Conservation (phyloP, 2,797 vertebrate species). For the Megalops cyprinoides region DNA sequence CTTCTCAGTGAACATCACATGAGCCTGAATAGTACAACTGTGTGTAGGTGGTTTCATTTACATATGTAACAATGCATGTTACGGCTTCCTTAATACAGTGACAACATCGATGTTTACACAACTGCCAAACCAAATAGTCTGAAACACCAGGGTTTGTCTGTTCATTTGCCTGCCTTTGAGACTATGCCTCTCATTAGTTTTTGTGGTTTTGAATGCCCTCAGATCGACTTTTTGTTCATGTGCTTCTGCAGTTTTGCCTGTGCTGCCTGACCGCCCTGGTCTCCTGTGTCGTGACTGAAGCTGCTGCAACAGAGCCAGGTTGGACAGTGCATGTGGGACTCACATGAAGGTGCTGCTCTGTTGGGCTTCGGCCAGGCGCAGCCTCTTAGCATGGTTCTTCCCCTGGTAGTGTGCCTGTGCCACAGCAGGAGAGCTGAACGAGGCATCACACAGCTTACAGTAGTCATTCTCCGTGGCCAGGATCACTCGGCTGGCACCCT, state of each 20-base stretch:
- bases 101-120: too few relatives aligned
- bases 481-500: slow-evolving; percentile 89
- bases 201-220: not conserved
- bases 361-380: slow-evolving; percentile 91
- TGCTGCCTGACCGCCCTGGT: not conserved
- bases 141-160: too few relatives aligned
- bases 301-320: not conserved
- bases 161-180: too few relatives aligned
- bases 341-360: slow-evolving; percentile 83
- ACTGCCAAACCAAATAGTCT: too few relatives aligned
- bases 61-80: too few relatives aligned
- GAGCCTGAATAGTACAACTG: too few relatives aligned
- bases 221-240: not conserved
- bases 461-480: slow-evolving; percentile 98
- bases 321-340: slow-evolving; percentile 63
- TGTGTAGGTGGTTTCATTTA: too few relatives aligned
- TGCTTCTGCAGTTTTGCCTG: not conserved
- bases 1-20: too few relatives aligned
- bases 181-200: too few relatives aligned
- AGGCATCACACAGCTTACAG: slow-evolving; percentile 97
- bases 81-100: too few relatives aligned
- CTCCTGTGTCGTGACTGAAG: not conserved
- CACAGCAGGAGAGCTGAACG: slow-evolving; percentile 94
- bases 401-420: slow-evolving; percentile 98
- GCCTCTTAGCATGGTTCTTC: slow-evolving; percentile 95